Conservation (phyloP, 2,888 invertebrate species). For the Neuroscelio doddi region DNA sequence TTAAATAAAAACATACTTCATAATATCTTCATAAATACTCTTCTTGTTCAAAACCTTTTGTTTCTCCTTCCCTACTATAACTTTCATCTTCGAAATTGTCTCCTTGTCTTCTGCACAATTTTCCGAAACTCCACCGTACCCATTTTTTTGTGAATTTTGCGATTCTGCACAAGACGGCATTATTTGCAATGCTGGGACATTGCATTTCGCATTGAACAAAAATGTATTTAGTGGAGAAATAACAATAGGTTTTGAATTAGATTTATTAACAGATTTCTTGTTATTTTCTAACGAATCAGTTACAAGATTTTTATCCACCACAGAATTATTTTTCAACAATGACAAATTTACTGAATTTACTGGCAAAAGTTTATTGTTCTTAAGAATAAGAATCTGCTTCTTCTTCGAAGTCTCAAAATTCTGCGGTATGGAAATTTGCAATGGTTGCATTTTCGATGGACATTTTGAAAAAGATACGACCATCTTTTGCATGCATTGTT, state of each 20-base stretch:
- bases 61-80: conserved; percentile 57
- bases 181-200: conserved; percentile 59
- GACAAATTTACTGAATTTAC: conserved; percentile 39
- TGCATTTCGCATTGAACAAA: conserved; percentile 53
- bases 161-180: not conserved
- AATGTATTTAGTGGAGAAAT: conserved; percentile 51
- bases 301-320: not conserved
- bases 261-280: not conserved
- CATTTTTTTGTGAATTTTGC: conserved; percentile 28
- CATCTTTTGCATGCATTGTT: conserved; percentile 26
- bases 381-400: conserved; percentile 57
- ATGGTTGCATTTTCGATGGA: conserved; percentile 51
- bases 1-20: conserved; percentile 35
- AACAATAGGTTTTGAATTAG: conserved; percentile 18
- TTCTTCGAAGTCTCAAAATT: conserved; percentile 50
- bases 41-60: conserved; percentile 54
- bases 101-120: not conserved
- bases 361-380: conserved; percentile 57
- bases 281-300: conserved; percentile 4
- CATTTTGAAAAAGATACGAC: conserved; percentile 30
- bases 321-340: not conserved
- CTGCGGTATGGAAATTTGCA: conserved; percentile 60
- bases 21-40: conserved; percentile 53
- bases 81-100: conserved; percentile 40
- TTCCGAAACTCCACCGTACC: not conserved